Percentiles rank a stretch among this genome's conserved stretches.
These are phyloP conservation scores for Meandrusa payeni DNA, from an alignment of 2,888 invertebrate genomes.

Conservation along the genomic window DNA sequence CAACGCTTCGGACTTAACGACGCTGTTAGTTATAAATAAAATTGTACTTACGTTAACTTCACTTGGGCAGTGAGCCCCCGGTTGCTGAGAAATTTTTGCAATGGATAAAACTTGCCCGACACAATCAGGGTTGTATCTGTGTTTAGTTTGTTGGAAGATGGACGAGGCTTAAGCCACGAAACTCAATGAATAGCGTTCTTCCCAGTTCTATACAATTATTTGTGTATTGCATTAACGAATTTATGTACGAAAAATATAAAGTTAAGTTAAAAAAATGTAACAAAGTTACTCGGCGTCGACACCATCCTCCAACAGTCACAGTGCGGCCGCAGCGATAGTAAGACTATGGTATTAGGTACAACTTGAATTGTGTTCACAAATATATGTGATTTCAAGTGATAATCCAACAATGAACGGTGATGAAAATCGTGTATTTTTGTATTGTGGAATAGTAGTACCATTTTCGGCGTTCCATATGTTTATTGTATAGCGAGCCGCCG, in stretches of 20 bases:
- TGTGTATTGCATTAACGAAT: background rate
- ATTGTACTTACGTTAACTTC: conserved; percentile 18
- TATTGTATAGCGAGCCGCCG: conserved; percentile 46
- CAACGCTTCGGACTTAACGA: conserved; percentile 28
- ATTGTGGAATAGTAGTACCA: conserved; percentile 44
- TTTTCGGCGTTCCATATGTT: conserved; percentile 51
- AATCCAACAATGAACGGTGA: conserved; percentile 31
- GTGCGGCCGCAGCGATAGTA: conserved; percentile 1
- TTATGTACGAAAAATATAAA: no score
- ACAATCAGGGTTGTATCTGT: conserved; percentile 5
- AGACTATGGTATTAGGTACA: conserved; percentile 3
- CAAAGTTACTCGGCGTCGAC: background rate
- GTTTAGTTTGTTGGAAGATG: conserved; percentile 3
- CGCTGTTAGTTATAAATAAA: conserved; percentile 8
- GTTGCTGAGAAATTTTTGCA: no score
- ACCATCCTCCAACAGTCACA: background rate
- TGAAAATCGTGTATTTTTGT: conserved; percentile 50
- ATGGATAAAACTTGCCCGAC: conserved; percentile 6
- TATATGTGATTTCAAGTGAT: conserved; percentile 31
- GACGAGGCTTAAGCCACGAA: background rate
- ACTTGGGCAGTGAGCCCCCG: background rate
- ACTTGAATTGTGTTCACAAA: conserved; percentile 27
- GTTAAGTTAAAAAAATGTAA: background rate
- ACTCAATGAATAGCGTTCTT: no score
- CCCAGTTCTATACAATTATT: background rate